phyloP scores from a whole-genome alignment of 1,140 invertebrate species.

The Dendroctonus valens region DNA sequence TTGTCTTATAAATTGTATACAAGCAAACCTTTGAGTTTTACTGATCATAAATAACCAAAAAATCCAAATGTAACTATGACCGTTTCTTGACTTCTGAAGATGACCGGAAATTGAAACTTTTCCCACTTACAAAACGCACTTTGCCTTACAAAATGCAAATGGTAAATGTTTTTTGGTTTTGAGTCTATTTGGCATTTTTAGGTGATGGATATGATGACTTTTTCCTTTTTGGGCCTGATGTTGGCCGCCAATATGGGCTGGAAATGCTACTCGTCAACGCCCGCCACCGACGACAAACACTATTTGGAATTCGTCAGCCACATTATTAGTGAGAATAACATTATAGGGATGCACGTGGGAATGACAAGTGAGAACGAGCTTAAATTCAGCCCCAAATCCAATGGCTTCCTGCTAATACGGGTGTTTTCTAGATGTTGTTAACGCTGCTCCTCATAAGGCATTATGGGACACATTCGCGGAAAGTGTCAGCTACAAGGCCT shows the following conservation, averaged over 20 bases:
- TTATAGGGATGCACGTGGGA: constrained; percentile 22
- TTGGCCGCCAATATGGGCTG: constrained; percentile 50
- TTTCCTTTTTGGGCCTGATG: constrained; percentile 54
- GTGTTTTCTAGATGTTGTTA: constrained; percentile 16
- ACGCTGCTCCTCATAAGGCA: constrained; percentile 12
- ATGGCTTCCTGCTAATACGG: constrained; percentile 41
- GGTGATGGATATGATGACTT: constrained; percentile 51
- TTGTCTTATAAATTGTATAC: too few relatives aligned
- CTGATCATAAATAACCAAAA: too few relatives aligned
- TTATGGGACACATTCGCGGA: constrained; percentile 25
- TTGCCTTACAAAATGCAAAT: too few relatives aligned
- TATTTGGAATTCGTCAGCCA: constrained; percentile 48
- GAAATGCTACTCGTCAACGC: constrained; percentile 44
- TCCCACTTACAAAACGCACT: too few relatives aligned
- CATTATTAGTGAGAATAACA: constrained; percentile 49
- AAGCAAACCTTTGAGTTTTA: too few relatives aligned
- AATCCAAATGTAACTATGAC: too few relatives aligned
- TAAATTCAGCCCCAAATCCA: too few relatives aligned
- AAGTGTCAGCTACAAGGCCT: constrained; percentile 20
- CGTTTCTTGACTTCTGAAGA: too few relatives aligned
- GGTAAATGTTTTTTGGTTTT: not conserved
- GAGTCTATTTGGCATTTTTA: too few relatives aligned
- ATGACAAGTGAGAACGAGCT: too few relatives aligned
- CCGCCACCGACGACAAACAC: constrained; percentile 42
- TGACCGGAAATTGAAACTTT: too few relatives aligned